Conservation (phyloP, 2,113 vertebrate genomes). For the Phrynosoma blainvillii region DNA sequence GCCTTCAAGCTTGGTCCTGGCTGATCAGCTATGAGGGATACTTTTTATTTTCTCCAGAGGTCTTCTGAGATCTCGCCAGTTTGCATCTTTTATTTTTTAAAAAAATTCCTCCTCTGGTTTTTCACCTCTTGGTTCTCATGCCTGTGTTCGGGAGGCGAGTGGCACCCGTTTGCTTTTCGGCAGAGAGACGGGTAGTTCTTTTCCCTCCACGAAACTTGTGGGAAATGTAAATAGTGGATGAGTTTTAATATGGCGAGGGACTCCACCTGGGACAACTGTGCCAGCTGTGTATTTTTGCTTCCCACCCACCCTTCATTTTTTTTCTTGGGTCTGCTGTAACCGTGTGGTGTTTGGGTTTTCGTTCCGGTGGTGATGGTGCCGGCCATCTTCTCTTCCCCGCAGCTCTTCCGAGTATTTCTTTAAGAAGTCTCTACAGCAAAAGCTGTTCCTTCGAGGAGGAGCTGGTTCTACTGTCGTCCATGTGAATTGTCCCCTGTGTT, state of each 20-base stretch:
- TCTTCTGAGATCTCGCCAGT: constrained; percentile 40
- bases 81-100: constrained; percentile 35
- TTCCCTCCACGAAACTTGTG: constrained; percentile 79
- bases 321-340: constrained; percentile 79
- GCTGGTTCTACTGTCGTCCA: not conserved
- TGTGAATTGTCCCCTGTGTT: constrained; percentile 6
- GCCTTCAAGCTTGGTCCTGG: constrained; percentile 20
- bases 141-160: constrained; percentile 60
- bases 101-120: constrained; percentile 8
- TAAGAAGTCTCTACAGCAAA: constrained; percentile 10
- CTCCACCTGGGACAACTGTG: constrained; percentile 36
- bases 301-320: constrained; percentile 69
- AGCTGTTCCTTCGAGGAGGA: constrained; percentile 22
- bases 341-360: constrained; percentile 69
- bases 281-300: constrained; percentile 73
- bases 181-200: constrained; percentile 29
- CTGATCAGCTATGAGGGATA: constrained; percentile 52
- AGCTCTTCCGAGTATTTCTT: not conserved
- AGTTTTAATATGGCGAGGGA: constrained; percentile 69
- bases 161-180: constrained; percentile 60
- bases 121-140: constrained; percentile 40
- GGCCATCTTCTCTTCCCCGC: constrained; percentile 46
- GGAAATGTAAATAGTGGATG: constrained; percentile 93
- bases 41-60: constrained; percentile 4
- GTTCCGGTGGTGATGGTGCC: constrained; percentile 50